Evolutionary conservation across 2,888 invertebrate species (phyloP), one percentile per base, ranked within the genome.

Genomic region (Tigriopus californicus): DNA sequence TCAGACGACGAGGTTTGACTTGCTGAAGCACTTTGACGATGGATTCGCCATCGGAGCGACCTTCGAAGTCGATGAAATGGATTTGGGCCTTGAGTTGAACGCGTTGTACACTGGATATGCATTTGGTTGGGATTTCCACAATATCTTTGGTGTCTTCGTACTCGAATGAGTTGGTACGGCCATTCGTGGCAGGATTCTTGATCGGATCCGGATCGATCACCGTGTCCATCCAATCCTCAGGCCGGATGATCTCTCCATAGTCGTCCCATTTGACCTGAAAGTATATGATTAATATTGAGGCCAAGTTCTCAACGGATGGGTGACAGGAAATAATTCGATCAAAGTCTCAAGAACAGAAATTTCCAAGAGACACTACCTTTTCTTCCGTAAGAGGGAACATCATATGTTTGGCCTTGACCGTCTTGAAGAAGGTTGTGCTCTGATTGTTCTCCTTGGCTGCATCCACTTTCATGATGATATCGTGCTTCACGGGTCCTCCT

Each of bases 331-430:
- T n/a, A n/a, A n/a, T n/a, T n/a, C n/a, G n/a, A n/a, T n/a, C n/a
- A n/a, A n/a, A n/a, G n/a, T n/a, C n/a, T n/a, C n/a, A n/a, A n/a
- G n/a, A n/a, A n/a, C n/a, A n/a, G n/a, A n/a, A n/a, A n/a, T n/a
- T n/a, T n/a, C n/a, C n/a, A n/a, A n/a, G n/a, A n/a, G n/a, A n/a
- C n/a, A n/a, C n/a, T 33, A 91, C 78, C 68, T 90, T 82, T 62
- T 94, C 92, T 70, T 97, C 95, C 51, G 83, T 80, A 69, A 83
- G 86, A 1, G 95, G 97, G 73, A 87, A 98, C 88, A 97, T 95
- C 0, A 94, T 94, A 71, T 91, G 87, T 66, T 90, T 55, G 11
- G 48, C n/a, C 51, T 91, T 87, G 59, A 81, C 83, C 1, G 81
- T 83, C 70, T 89, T 89, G 69, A 88, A 89, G 68, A 88, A 88